These are phyloP conservation scores for Bellardia bayeri DNA, from an alignment of 2,888 invertebrate genomes.

Conservation along the genomic window DNA sequence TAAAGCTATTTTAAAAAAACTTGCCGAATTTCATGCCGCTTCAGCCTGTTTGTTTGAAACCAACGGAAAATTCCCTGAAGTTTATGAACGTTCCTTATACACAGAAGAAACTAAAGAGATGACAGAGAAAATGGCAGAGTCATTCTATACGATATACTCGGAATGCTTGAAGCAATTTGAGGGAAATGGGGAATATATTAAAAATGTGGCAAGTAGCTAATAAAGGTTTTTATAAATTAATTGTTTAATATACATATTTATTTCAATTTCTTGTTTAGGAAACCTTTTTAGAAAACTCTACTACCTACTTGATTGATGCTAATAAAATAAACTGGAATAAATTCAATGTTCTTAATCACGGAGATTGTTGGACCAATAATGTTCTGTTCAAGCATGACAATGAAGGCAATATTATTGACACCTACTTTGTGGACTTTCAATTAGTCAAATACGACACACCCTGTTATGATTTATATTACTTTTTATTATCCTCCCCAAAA, in stretches of 20 bases:
- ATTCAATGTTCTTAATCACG: slow-evolving; percentile 81
- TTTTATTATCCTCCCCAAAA: slow-evolving; percentile 80
- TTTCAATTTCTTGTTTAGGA: slow-evolving; percentile 1
- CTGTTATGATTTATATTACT: slow-evolving; percentile 79
- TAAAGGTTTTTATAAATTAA: not conserved
- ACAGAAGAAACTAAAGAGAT: slow-evolving; percentile 55
- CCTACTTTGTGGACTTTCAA: slow-evolving; percentile 80
- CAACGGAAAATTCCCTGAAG: slow-evolving; percentile 74
- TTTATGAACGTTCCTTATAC: slow-evolving; percentile 67
- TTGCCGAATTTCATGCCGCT: slow-evolving; percentile 81
- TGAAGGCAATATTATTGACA: slow-evolving; percentile 72
- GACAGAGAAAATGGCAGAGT: slow-evolving; percentile 47
- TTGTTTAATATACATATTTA: not conserved
- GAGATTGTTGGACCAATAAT: slow-evolving; percentile 80
- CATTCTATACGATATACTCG: slow-evolving; percentile 20
- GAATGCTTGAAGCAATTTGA: slow-evolving; percentile 66
- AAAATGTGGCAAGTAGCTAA: slow-evolving; percentile 76
- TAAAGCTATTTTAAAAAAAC: slow-evolving; percentile 77
- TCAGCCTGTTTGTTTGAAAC: slow-evolving; percentile 77
- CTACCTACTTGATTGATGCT: slow-evolving; percentile 54
- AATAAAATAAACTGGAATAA: slow-evolving; percentile 72
- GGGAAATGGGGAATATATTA: slow-evolving; percentile 72
- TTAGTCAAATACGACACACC: slow-evolving; percentile 78
- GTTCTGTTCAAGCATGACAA: slow-evolving; percentile 79
- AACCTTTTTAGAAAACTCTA: slow-evolving; percentile 54